phyloP scores from a whole-genome alignment of 2,888 invertebrate genomes.

The Latheticus oryzae region DNA sequence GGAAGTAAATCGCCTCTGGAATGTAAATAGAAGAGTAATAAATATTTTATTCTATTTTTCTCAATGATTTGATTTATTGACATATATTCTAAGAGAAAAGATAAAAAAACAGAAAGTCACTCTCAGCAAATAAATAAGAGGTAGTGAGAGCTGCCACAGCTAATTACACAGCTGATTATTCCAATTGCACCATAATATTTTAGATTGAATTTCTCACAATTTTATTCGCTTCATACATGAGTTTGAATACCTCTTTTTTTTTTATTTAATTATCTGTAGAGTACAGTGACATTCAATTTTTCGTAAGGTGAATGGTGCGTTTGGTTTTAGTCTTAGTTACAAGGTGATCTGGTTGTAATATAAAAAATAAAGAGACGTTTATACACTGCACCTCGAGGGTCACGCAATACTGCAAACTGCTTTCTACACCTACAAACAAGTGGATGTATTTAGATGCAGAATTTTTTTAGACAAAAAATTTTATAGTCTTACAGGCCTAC shows the following conservation, averaged over 20 bases:
- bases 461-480: constrained; percentile 17
- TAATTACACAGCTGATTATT: constrained; percentile 1
- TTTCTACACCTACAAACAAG: constrained; percentile 44
- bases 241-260: background rate
- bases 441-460: constrained; percentile 27
- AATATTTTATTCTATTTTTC: background rate
- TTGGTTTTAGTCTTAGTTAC: constrained; percentile 19
- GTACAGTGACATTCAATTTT: constrained; percentile 41
- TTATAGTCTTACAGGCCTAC: no score
- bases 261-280: constrained; percentile 1
- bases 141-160: constrained; percentile 2
- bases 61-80: background rate
- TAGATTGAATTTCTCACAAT: background rate
- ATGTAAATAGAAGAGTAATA: no score
- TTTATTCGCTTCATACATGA: constrained; percentile 6
- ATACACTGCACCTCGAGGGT: constrained; percentile 40
- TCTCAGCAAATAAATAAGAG: background rate
- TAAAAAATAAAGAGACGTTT: constrained; percentile 29
- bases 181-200: constrained; percentile 10
- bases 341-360: constrained; percentile 42
- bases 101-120: constrained; percentile 1
- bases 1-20: constrained; percentile 1
- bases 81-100: constrained; percentile 8
- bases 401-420: constrained; percentile 40
- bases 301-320: constrained; percentile 39